phyloP scores from a whole-genome alignment of 2,888 invertebrate genomes.

The Drosophila limbata region DNA sequence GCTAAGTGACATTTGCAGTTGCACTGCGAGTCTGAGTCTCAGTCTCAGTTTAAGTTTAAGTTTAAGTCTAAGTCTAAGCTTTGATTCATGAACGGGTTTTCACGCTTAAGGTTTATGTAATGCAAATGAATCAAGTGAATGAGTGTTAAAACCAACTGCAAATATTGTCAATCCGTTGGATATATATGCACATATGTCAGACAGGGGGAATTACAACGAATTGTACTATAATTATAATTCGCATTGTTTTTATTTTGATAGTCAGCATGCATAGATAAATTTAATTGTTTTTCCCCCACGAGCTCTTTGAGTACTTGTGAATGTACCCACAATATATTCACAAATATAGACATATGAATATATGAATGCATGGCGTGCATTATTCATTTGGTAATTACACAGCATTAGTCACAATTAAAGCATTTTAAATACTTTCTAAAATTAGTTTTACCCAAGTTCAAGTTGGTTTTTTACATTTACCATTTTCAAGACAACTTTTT shows the following conservation, averaged over 20 bases:
- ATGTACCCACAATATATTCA: too few species aligned
- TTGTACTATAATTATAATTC: neutral
- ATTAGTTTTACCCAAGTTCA: constrained; percentile 7
- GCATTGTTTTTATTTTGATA: neutral
- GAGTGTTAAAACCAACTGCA: neutral
- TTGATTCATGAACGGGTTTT: constrained; percentile 55
- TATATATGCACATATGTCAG: too few species aligned
- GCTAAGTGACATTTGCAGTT: neutral
- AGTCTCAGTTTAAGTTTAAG: neutral
- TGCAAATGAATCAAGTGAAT: constrained; percentile 9
- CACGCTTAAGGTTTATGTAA: constrained; percentile 2
- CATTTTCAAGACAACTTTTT: neutral
- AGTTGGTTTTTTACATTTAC: neutral
- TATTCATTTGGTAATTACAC: constrained; percentile 15
- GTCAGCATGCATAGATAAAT: constrained; percentile 4
- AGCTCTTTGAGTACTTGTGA: too few species aligned
- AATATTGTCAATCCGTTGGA: constrained; percentile 9
- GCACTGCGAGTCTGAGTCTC: neutral
- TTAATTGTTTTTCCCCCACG: neutral
- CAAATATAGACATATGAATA: neutral
- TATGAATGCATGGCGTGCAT: constrained; percentile 1
- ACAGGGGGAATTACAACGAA: neutral
- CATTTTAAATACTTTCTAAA: constrained; percentile 4
- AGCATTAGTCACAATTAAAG: constrained; percentile 3
- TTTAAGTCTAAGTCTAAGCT: neutral